phyloP scores from a whole-genome alignment of 64 coral and sea anemone species.

The Hydrozoanthus tunicans region DNA sequence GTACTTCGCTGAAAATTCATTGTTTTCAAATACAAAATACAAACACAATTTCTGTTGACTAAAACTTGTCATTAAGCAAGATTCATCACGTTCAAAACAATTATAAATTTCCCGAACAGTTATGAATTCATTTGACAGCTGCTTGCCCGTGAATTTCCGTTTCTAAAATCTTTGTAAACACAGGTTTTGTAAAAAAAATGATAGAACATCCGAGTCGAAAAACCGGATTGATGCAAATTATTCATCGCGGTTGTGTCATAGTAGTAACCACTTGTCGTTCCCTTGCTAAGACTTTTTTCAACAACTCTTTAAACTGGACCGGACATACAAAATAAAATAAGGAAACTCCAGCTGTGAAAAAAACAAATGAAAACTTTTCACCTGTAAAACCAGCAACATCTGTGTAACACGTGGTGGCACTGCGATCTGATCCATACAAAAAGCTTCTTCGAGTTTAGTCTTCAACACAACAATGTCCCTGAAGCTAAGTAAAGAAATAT shows the following conservation, averaged over 20 bases:
- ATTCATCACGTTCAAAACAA: neutral
- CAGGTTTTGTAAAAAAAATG: neutral
- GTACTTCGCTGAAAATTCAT: neutral
- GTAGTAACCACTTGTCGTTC: too few relatives aligned
- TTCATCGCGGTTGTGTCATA: neutral
- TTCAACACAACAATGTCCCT: slow-evolving; percentile 90
- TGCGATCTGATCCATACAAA: slow-evolving; percentile 63
- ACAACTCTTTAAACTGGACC: too few relatives aligned
- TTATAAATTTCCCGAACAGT: neutral
- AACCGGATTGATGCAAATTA: neutral
- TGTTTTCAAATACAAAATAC: neutral
- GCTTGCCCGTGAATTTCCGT: neutral
- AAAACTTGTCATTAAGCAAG: neutral
- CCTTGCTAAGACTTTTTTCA: neutral
- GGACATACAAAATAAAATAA: neutral
- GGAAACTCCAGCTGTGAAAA: neutral
- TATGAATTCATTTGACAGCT: neutral
- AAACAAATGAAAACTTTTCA: slow-evolving; percentile 51
- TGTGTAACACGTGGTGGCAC: slow-evolving; percentile 72
- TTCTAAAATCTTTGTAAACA: neutral
- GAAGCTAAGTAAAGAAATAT: slow-evolving; percentile 77
- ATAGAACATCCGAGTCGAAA: neutral
- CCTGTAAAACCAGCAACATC: slow-evolving; percentile 92
- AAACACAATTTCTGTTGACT: neutral
- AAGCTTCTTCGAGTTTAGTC: slow-evolving; percentile 90